phyloP scores from a whole-genome alignment of 2,888 invertebrate species.

The Caenorhabditis afra region DNA sequence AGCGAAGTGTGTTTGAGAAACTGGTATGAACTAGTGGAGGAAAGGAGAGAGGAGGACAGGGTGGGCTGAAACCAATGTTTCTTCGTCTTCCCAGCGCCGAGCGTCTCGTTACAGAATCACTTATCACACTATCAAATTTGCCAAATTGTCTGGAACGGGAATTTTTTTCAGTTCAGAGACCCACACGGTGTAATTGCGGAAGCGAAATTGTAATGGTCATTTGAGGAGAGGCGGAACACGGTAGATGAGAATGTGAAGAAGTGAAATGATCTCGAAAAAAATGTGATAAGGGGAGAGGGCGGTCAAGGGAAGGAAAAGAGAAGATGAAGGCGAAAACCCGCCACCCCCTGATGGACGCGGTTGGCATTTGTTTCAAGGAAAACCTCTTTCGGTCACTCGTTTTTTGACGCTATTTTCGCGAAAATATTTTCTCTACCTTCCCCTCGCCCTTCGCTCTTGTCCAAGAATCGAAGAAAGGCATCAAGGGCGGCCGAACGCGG shows the following conservation, averaged over 20 bases:
- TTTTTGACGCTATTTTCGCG: slow-evolving; percentile 42
- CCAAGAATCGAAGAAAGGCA: slow-evolving; percentile 42
- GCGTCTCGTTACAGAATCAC: slow-evolving; percentile 51
- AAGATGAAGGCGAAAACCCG: slow-evolving; percentile 26
- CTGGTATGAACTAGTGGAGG: slow-evolving; percentile 47
- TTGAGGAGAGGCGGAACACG: slow-evolving; percentile 17
- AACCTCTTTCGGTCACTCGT: slow-evolving; percentile 42
- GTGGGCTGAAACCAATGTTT: slow-evolving; percentile 62
- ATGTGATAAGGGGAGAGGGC: slow-evolving; percentile 26
- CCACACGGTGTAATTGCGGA: neutral
- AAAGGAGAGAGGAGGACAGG: slow-evolving; percentile 7
- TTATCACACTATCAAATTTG: slow-evolving; percentile 47
- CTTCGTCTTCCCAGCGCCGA: slow-evolving; percentile 29
- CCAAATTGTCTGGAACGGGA: slow-evolving; percentile 51
- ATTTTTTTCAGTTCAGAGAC: slow-evolving; percentile 12
- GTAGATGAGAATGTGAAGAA: slow-evolving; percentile 4
- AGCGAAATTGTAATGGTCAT: slow-evolving; percentile 4
- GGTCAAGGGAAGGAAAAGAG: neutral
- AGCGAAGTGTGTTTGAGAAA: slow-evolving; percentile 49
- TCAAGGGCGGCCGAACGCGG: slow-evolving; percentile 36
- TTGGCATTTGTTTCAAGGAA: slow-evolving; percentile 41
- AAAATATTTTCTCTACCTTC: slow-evolving; percentile 9
- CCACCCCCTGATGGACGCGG: slow-evolving; percentile 35
- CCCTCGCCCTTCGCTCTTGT: no score
- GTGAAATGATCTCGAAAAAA: slow-evolving; percentile 48